Conservation (phyloP, 1,140 invertebrate genomes). For the Archivesica marissinica region DNA sequence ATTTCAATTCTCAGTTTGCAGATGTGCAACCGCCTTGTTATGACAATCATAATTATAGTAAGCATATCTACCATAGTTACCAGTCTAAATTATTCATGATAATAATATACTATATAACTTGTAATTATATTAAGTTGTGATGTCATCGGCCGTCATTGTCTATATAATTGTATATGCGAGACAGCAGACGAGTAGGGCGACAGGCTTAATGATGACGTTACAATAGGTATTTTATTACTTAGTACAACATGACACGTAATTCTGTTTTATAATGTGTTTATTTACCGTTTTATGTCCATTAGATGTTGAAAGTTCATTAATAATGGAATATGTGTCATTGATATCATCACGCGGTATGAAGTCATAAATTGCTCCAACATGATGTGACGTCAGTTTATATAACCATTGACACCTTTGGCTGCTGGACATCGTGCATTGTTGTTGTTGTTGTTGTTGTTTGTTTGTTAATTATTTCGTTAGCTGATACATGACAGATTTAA, state of each 20-base stretch:
- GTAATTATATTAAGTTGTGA: no score
- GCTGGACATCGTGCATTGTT: slow-evolving; percentile 33
- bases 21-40: no score
- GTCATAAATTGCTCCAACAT: slow-evolving; percentile 19
- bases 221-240: slow-evolving; percentile 44
- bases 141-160: no score
- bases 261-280: slow-evolving; percentile 32
- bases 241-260: slow-evolving; percentile 24
- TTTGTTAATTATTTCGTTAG: slow-evolving; percentile 37
- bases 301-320: slow-evolving; percentile 56
- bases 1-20: no score
- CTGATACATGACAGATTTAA: slow-evolving; percentile 24
- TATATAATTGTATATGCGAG: no score
- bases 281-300: slow-evolving; percentile 46
- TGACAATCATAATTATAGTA: no score
- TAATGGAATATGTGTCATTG: slow-evolving; percentile 37
- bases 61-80: no score
- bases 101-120: no score
- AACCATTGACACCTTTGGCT: slow-evolving; percentile 53
- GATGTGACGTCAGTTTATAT: slow-evolving; percentile 34
- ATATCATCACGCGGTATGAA: background rate
- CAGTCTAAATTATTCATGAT: no score
- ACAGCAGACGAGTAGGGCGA: background rate
- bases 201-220: background rate
- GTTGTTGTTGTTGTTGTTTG: no score